Base-by-base conservation (phyloP, 2,888 invertebrate genomes). In the Drosophila austrosaltans region DNA sequence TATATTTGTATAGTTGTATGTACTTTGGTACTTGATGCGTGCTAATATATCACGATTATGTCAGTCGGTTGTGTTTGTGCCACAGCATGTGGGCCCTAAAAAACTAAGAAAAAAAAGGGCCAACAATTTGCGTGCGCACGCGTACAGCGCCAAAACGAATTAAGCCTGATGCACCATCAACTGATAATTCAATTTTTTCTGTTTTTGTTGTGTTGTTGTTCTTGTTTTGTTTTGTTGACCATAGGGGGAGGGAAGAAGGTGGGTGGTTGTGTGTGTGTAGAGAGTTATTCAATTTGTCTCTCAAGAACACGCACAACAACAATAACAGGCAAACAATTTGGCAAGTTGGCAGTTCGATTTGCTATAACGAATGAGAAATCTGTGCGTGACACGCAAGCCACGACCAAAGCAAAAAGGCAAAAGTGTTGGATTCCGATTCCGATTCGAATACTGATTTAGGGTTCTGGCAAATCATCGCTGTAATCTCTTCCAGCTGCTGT, bases 121-220 rank as follows among this genome's bases (percentile, higher is more conserved):
- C 25, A 42, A 40, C 48, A 69, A 77, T 65, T 78, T 90, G 90
- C 90, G 90, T 90, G 90, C 91, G 91, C 91, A 90, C 91, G 90
- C 90, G 91, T 89, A 84, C 73, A 88, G 89, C 91, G 86, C 91
- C 90, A 91, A 83, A 91, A 89, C 91, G 86, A 91, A 91, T 91
- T 91, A 91, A 89, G 85, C 77, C 82, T 83, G 79, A 82, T 87
- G 82, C 88, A 78, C 78, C 78, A 71, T 79, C 80, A 88, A 83
- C 91, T 91, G 91, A 91, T 90, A 90, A 90, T 91, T 89, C 81
- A 91, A 91, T 90, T 90, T 87, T 83, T 78, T 71, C 63, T 71
- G 16, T 16, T 16, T 16, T 16, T 16, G 16, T 16, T 16, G 16
- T 75, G 56, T 69, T 75, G 56, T 72, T 69, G 25, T 44, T 61